Base-by-base conservation (phyloP, 2,797 vertebrate species). In the Florisuga fusca region DNA sequence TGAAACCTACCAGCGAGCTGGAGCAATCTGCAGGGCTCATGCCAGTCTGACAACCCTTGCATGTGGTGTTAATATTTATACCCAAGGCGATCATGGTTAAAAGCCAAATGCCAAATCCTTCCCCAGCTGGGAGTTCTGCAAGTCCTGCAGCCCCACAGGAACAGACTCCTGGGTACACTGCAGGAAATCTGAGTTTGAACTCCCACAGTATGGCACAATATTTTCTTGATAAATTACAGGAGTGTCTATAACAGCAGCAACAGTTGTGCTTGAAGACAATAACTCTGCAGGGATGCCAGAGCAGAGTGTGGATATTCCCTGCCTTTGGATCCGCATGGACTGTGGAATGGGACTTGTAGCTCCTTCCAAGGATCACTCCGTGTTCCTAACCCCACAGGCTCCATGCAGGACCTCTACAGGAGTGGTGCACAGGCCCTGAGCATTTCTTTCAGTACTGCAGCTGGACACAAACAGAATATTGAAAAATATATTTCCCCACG, bases 161-260 rank as follows among this genome's bases (percentile, higher is more conserved):
- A 43, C 19, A n/a, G 13, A 22, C 12, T 45, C 19, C 54, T 21
- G 61, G 69, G 29, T 7, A 10, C 19, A 11, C 12, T 9, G 20
- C 46, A 26, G 78, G 55, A 72, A 25, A 13, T 29, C 4, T 29
- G 7, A 41, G 33, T 12, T 2, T 5, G 7, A 48, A 23, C 58
- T n/a, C 1, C 1, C 14, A 3, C 0, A 7, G 58, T 19, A 61
- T 4, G 12, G 19, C 64, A 27, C 38, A 31, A 1, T 2, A 41
- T 8, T 8, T 14, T 14, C 84, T 29, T 1, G 0, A 4, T 7
- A 31, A 67, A 63, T 5, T 31, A 46, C 7, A 59, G 34, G 31
- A 67, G 2, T 3, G 36, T 10, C 54, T 45, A 23, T 19, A 14
- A 57, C 58, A 27, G 48, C n/a, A 74, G 33, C 46, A 26, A 10